Base-by-base conservation (phyloP, 2,797 vertebrate genomes). In the Sebastolobus altivelis region DNA sequence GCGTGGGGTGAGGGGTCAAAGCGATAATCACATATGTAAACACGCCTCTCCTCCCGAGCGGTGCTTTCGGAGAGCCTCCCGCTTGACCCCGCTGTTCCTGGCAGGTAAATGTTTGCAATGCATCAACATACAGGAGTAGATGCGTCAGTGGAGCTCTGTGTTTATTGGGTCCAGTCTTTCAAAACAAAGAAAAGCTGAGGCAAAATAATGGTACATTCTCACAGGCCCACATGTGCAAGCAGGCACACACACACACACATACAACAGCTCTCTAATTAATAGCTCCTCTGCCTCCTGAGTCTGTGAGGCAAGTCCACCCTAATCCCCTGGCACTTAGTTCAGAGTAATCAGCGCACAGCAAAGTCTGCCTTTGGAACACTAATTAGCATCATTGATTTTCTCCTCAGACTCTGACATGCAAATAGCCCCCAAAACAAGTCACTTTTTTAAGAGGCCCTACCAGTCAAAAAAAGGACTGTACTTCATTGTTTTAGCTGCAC, bases 311-410 rank as follows among this genome's bases (percentile, higher is more conserved):
- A 91, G 91, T 94, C 93, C 90, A 93, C 82, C 85, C 87, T 92
- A 94, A 94, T 95, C 95, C 94, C 93, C 65, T 91, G 92, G 89
- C 93, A 92, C 91, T 88, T 83, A 78, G 86, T 92, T 92, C 89
- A 88, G 88, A 92, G 90, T 92, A 95, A 94, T 94, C 93, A 94
- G 92, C 74, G 35, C 91, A 87, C 80, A 84, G 89, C 88, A 87
- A 93, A 93, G 78, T 85, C 93, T 89, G 92, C 90, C 88, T 92
- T 89, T 92, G 92, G 86, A 94, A 93, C 85, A 76, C 86, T 94
- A 95, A 95, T 95, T 95, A 95, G 92, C 92, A 92, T 93, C 92
- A 92, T 90, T 92, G 93, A 95, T 93, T 93, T 90, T 89, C 87
- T 88, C 80, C 71, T 81, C 86, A 80, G 81, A 91, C 85, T 91